Conservation (phyloP, 1,140 invertebrate species). For the Bombus confusus region DNA sequence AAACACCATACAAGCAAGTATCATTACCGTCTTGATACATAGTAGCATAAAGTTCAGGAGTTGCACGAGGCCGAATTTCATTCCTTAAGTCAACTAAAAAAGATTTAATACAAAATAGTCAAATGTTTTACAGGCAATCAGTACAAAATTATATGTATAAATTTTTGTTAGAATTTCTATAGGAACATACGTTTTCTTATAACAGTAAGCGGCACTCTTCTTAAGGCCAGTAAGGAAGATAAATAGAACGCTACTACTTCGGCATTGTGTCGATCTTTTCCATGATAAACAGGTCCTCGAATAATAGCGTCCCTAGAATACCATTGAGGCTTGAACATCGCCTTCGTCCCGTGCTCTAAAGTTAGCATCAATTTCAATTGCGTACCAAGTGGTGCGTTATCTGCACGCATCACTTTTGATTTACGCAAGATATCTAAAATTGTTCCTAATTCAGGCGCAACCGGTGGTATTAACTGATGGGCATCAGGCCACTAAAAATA, state of each 20-base stretch:
- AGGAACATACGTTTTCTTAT: conserved; percentile 84
- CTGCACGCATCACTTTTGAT: conserved; percentile 88
- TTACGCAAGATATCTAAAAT: conserved; percentile 87
- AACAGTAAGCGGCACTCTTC: conserved; percentile 90
- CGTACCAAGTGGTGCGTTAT: conserved; percentile 91
- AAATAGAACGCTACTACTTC: conserved; percentile 98
- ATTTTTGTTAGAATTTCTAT: not conserved
- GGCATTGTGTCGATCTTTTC: conserved; percentile 95
- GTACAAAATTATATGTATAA: not conserved
- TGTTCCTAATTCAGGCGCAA: conserved; percentile 86
- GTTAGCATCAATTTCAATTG: conserved; percentile 94
- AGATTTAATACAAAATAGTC: conserved; percentile 23
- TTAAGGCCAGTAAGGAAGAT: conserved; percentile 89
- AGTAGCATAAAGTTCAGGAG: conserved; percentile 85
- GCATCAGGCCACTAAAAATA: conserved; percentile 87
- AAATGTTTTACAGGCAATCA: not conserved
- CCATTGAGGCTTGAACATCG: conserved; percentile 96
- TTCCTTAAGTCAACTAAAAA: conserved; percentile 86
- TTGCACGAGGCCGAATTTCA: conserved; percentile 89
- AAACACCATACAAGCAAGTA: conserved; percentile 94
- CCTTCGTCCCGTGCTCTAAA: conserved; percentile 90
- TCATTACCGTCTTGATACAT: conserved; percentile 81
- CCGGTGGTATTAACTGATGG: conserved; percentile 86
- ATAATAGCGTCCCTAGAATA: conserved; percentile 90
- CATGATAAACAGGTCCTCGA: conserved; percentile 91